Conservation (phyloP, 1,140 invertebrate genomes). For the Teleogryllus occipitalis region DNA sequence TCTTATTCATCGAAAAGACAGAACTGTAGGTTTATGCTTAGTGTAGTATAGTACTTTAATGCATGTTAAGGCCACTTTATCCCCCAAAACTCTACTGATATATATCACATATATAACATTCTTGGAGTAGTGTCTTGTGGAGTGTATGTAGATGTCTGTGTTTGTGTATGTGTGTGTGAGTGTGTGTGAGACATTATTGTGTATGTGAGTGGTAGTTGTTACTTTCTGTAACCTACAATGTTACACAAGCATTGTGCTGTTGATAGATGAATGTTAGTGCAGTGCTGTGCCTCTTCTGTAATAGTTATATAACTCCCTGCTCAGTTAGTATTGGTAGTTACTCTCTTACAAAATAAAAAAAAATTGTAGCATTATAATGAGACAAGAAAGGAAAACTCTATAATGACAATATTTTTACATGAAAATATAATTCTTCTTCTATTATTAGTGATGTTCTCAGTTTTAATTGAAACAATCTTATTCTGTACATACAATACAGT, state of each 20-base stretch:
- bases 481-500: neutral
- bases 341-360: neutral
- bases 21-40: constrained; percentile 8
- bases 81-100: neutral
- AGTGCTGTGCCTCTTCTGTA: neutral
- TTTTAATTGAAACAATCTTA: neutral
- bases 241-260: constrained; percentile 8
- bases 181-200: neutral
- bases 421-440: neutral
- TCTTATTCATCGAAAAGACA: neutral
- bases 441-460: constrained; percentile 4
- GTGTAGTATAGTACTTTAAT: neutral
- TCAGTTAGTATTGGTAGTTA: neutral
- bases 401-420: neutral
- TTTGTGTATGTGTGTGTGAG: constrained; percentile 7
- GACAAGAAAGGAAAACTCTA: neutral
- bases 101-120: constrained; percentile 7
- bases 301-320: neutral
- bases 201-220: neutral
- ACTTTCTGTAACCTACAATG: constrained; percentile 2
- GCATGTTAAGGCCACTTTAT: constrained; percentile 1
- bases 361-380: neutral
- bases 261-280: neutral
- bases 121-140: neutral
- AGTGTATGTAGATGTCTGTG: neutral